These are phyloP conservation scores for Suricata suricatta DNA, from an alignment of 2,113 vertebrate genomes.

Conservation along the genomic window DNA sequence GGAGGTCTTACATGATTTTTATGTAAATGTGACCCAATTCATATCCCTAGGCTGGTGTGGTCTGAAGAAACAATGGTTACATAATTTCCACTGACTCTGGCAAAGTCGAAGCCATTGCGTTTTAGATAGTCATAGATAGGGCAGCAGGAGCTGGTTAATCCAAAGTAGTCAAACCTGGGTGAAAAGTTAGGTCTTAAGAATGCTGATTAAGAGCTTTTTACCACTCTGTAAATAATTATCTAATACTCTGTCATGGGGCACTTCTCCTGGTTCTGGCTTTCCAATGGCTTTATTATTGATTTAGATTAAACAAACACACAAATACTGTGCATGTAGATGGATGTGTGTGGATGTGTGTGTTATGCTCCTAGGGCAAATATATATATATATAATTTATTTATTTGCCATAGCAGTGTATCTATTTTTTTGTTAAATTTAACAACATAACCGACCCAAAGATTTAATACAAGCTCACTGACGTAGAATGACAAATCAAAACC, in stretches of 20 bases:
- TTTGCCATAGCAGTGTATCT: background rate
- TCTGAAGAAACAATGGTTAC: conserved; percentile 52
- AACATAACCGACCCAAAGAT: background rate
- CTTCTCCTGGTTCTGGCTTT: background rate
- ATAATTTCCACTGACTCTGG: background rate
- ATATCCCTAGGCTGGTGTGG: conserved; percentile 49
- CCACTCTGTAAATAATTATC: background rate
- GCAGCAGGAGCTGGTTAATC: background rate
- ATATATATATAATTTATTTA: background rate
- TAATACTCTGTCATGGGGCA: background rate
- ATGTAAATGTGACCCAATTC: conserved; percentile 49
- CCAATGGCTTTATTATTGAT: background rate
- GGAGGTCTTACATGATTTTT: conserved; percentile 12
- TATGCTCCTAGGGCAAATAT: background rate
- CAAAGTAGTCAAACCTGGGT: background rate
- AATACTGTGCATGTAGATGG: accelerated
- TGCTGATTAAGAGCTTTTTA: background rate
- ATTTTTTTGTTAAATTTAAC: background rate
- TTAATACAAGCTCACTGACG: background rate
- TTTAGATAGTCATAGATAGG: background rate
- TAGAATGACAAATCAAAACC: background rate
- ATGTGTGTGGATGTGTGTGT: background rate
- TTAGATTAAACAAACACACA: background rate
- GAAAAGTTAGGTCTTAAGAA: background rate
- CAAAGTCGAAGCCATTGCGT: conserved; percentile 45